Percentiles rank a stretch among this genome's conserved stretches.
phyloP scores from a whole-genome alignment of 1,140 invertebrate species.

The Cotesia typhae region DNA sequence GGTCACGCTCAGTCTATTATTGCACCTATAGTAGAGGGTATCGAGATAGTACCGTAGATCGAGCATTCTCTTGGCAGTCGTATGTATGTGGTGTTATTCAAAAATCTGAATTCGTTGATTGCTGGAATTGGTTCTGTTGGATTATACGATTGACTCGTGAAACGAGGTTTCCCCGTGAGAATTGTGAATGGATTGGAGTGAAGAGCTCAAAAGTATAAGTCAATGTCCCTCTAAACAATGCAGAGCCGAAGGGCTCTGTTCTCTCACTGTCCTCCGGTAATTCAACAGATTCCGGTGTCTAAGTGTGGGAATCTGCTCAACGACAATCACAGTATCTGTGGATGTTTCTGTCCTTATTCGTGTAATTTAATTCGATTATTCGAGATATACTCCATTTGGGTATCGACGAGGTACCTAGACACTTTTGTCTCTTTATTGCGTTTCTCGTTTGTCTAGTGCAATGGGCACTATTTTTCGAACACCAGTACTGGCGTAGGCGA shows the following conservation, averaged over 20 bases:
- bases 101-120: slow-evolving; percentile 3
- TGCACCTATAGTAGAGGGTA: neutral
- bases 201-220: neutral
- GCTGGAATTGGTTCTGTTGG: slow-evolving; percentile 19
- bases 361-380: slow-evolving; percentile 11
- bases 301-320: too few relatives aligned
- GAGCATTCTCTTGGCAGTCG: neutral
- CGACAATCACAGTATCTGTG: too few relatives aligned
- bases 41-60: neutral
- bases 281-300: neutral
- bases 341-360: too few relatives aligned
- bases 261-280: neutral
- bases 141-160: slow-evolving; percentile 23
- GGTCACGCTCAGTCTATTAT: slow-evolving; percentile 9
- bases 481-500: neutral
- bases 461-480: neutral
- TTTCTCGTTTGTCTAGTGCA: neutral
- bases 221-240: neutral
- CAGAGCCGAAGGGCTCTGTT: neutral
- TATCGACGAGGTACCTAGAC: neutral
- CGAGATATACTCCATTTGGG: neutral
- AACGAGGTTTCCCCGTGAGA: neutral
- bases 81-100: neutral
- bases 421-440: too few relatives aligned
- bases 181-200: too few relatives aligned